Evolutionary conservation across 1,140 invertebrate species (phyloP).

Genomic region (Papilio machaon): DNA sequence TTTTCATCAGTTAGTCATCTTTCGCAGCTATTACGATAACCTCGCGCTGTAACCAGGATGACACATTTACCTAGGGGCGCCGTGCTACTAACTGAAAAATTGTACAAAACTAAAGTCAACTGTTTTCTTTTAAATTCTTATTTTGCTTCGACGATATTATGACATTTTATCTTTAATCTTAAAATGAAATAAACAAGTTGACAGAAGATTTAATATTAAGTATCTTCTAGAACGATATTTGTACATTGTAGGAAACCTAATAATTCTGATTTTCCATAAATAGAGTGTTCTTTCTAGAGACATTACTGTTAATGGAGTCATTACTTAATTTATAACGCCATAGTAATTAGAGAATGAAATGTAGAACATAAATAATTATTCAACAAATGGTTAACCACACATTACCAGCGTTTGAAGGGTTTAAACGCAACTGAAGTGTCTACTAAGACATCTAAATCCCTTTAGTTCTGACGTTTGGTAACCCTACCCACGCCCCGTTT

Average conservation of each 20-base stretch:
- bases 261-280: no score
- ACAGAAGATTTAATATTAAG: no score
- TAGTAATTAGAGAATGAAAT: not conserved
- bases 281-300: not conserved
- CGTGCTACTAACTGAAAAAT: not conserved
- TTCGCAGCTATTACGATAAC: not conserved
- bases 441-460: not conserved
- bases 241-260: no score
- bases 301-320: no score
- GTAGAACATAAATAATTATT: not conserved
- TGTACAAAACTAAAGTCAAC: not conserved
- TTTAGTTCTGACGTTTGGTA: not conserved
- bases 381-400: not conserved
- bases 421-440: not conserved
- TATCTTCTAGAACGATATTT: no score
- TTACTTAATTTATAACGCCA: no score
- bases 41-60: not conserved
- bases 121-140: not conserved
- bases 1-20: not conserved
- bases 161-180: no score
- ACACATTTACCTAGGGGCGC: not conserved
- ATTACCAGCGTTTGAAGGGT: not conserved
- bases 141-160: not conserved
- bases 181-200: no score
- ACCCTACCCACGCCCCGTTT: conserved; percentile 27